A percentile compares a stretch with the other conserved stretches of the same genome.
Evolutionary conservation across 2,113 vertebrate species (phyloP).

Genomic region (Gymnogyps californianus): DNA sequence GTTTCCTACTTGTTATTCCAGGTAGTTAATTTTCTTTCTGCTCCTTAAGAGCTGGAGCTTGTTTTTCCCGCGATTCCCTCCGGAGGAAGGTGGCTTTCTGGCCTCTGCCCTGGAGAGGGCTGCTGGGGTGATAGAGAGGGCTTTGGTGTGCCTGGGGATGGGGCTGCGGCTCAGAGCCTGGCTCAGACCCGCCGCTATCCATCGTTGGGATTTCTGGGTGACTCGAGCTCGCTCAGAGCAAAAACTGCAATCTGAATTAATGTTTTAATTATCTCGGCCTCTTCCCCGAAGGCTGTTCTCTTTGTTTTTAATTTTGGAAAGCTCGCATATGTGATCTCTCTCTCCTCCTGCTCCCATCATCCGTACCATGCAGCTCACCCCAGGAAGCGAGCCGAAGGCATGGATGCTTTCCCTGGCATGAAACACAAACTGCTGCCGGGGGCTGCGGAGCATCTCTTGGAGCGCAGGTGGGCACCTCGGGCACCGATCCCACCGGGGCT

Average conservation of each 20-base stretch:
- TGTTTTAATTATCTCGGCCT: constrained; percentile 65
- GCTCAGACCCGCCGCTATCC: neutral
- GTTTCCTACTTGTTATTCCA: neutral
- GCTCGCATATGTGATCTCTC: neutral
- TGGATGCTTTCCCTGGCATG: neutral
- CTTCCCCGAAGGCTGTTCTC: constrained; percentile 38
- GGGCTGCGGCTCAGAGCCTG: neutral
- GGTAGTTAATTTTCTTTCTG: neutral
- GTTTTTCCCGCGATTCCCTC: neutral
- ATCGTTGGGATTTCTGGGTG: neutral
- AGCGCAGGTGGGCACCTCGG: neutral
- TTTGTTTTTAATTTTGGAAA: constrained; percentile 56
- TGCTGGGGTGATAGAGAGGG: neutral
- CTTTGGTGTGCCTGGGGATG: neutral
- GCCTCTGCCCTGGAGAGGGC: neutral
- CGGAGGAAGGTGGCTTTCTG: neutral
- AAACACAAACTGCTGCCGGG: accelerated
- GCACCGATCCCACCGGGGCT: accelerated
- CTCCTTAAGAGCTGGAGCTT: neutral
- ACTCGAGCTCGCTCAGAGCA: neutral
- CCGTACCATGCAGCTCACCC: neutral
- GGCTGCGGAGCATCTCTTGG: neutral
- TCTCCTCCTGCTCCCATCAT: neutral
- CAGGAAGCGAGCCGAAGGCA: neutral
- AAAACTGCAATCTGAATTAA: constrained; percentile 58